Conservation (phyloP, 2,113 vertebrate species). For the Lepisosteus osseus region DNA sequence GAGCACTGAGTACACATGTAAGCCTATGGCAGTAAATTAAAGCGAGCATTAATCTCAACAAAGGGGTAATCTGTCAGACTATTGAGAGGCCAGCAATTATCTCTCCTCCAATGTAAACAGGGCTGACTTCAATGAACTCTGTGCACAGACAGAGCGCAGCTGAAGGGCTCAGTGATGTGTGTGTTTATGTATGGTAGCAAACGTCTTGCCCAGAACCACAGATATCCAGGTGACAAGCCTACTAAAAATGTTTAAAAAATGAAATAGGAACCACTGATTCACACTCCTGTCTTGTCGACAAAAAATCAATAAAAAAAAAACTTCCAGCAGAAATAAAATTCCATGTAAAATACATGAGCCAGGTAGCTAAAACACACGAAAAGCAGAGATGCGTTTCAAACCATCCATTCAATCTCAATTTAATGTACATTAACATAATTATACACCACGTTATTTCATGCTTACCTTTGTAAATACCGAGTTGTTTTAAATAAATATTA, state of each 20-base stretch:
- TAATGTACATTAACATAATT: neutral
- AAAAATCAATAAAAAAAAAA: neutral
- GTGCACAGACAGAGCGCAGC: neutral
- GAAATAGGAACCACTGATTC: neutral
- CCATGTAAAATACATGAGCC: neutral
- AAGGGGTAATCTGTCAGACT: neutral
- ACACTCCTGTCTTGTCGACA: too few relatives aligned
- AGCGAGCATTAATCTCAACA: neutral
- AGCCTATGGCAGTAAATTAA: neutral
- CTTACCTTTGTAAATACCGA: too few relatives aligned
- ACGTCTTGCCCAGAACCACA: too few relatives aligned
- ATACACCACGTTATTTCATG: too few relatives aligned
- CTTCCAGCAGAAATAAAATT: neutral
- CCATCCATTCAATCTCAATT: neutral
- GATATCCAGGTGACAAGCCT: neutral
- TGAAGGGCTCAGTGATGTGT: neutral
- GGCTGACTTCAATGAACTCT: neutral
- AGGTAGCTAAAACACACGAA: neutral
- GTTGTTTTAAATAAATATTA: too few relatives aligned
- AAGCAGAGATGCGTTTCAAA: neutral
- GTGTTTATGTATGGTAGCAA: neutral
- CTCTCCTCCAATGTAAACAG: slow-evolving; percentile 5
- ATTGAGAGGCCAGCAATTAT: neutral
- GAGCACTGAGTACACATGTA: neutral
- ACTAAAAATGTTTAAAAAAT: neutral